A percentile compares a stretch with the other conserved stretches of the same genome.
phyloP scores from a whole-genome alignment of 2,797 vertebrate genomes.

The Cynopterus sphinx region DNA sequence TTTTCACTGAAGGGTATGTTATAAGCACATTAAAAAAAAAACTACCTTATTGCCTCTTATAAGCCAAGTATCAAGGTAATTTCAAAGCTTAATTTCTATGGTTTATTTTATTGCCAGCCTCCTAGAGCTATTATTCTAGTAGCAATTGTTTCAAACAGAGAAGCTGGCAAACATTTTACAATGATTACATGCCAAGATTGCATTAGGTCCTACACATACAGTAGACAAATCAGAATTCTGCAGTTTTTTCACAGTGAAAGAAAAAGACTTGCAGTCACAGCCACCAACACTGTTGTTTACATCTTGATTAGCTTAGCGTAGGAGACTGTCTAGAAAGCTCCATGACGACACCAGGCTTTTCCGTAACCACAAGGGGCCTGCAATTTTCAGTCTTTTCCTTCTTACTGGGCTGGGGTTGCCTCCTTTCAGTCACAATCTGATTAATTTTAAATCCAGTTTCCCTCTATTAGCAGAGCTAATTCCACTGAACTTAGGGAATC shows the following conservation, averaged over 20 bases:
- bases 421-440: not conserved
- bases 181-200: slow-evolving; percentile 28
- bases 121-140: slow-evolving; percentile 42
- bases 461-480: slow-evolving; percentile 34
- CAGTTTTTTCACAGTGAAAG: not conserved
- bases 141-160: slow-evolving; percentile 38
- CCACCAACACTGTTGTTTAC: slow-evolving; percentile 29
- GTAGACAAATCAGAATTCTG: slow-evolving; percentile 38
- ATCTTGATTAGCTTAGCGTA: not conserved
- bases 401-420: not conserved
- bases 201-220: not conserved
- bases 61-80: slow-evolving; percentile 45
- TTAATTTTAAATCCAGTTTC: slow-evolving; percentile 32
- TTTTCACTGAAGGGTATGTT: not conserved
- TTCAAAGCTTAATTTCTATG: slow-evolving; percentile 20
- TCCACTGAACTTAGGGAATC: not conserved
- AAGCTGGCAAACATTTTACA: slow-evolving; percentile 49
- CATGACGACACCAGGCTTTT: not conserved
- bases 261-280: slow-evolving; percentile 22
- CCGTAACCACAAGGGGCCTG: not conserved
- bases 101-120: slow-evolving; percentile 50
- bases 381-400: slow-evolving; percentile 19
- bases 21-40: not conserved
- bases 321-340: slow-evolving; percentile 47
- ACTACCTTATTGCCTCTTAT: not conserved